A percentile compares a stretch with the other conserved stretches of the same genome.
phyloP scores from a whole-genome alignment of 2,113 vertebrate genomes.

The Myxocyprinus asiaticus region DNA sequence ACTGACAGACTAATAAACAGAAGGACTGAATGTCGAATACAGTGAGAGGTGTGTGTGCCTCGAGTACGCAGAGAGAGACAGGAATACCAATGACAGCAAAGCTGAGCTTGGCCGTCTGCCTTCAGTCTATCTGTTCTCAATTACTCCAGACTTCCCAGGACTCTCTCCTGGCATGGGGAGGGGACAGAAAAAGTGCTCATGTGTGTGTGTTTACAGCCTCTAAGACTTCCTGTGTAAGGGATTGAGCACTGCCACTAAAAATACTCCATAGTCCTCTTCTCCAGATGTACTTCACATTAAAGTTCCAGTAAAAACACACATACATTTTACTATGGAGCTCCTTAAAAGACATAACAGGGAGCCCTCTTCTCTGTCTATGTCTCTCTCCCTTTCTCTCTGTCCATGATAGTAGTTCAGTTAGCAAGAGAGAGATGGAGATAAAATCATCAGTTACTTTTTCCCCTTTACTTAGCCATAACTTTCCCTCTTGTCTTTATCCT shows the following conservation, averaged over 20 bases:
- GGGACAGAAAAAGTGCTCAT: not conserved
- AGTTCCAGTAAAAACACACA: conserved; percentile 25
- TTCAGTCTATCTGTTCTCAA: conserved; percentile 51
- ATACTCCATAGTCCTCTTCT: conserved; percentile 42
- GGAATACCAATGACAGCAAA: conserved; percentile 6
- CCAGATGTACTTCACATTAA: conserved; percentile 61
- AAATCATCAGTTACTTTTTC: no score
- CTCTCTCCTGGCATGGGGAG: conserved; percentile 36
- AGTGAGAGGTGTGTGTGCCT: not conserved
- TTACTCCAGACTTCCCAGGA: conserved; percentile 41
- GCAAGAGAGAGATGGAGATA: not conserved
- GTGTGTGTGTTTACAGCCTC: conserved; percentile 47
- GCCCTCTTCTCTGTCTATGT: no score
- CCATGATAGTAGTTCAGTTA: conserved; percentile 13
- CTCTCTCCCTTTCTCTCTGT: not conserved
- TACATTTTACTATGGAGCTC: conserved; percentile 7
- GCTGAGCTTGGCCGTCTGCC: conserved; percentile 35
- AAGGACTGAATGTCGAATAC: not conserved
- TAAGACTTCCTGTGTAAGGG: conserved; percentile 57
- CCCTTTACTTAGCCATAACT: no score
- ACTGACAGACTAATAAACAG: not conserved
- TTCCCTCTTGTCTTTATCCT: no score
- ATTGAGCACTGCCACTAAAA: conserved; percentile 58
- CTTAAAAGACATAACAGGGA: not conserved
- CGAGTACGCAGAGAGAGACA: not conserved